A percentile compares a stretch with the other conserved stretches of the same genome.
phyloP scores from a whole-genome alignment of 2,113 vertebrate species.

The Pangasianodon hypophthalmus region DNA sequence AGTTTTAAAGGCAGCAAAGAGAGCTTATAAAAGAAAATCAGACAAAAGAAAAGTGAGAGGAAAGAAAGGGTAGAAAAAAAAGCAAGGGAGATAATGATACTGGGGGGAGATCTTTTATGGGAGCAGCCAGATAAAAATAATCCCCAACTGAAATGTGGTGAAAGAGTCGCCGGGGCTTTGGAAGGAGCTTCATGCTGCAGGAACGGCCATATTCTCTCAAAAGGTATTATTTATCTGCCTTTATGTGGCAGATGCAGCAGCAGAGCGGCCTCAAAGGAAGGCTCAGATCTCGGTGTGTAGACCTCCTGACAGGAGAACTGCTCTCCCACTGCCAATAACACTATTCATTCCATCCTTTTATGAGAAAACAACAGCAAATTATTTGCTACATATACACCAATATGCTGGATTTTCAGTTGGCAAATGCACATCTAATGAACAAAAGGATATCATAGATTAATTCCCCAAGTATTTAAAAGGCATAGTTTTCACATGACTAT shows the following conservation, averaged over 20 bases:
- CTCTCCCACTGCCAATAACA: conserved; percentile 32
- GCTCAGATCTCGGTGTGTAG: conserved; percentile 30
- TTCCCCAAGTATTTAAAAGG: not conserved
- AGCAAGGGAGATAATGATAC: conserved; percentile 58
- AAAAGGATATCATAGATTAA: not conserved
- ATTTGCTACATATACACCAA: not conserved
- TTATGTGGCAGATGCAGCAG: conserved; percentile 49
- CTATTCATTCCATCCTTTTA: conserved; percentile 31
- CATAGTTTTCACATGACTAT: not conserved
- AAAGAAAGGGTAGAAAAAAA: conserved; percentile 54
- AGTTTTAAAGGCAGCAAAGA: not conserved
- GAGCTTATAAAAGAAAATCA: conserved; percentile 34
- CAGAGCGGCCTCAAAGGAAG: conserved; percentile 27
- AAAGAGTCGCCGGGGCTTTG: conserved; percentile 65
- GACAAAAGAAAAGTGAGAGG: conserved; percentile 59
- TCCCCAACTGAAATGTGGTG: conserved; percentile 63
- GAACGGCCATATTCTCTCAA: conserved; percentile 52
- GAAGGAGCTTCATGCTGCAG: conserved; percentile 62
- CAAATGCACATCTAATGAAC: not conserved
- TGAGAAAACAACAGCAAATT: conserved; percentile 28
- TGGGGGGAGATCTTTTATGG: conserved; percentile 62
- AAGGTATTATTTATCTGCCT: conserved; percentile 66
- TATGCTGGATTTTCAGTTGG: not conserved
- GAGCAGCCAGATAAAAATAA: conserved; percentile 64
- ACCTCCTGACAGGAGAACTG: conserved; percentile 36